These are phyloP conservation scores for Aleiodes leptofemur DNA, from an alignment of 2,888 invertebrate genomes.

Conservation along the genomic window DNA sequence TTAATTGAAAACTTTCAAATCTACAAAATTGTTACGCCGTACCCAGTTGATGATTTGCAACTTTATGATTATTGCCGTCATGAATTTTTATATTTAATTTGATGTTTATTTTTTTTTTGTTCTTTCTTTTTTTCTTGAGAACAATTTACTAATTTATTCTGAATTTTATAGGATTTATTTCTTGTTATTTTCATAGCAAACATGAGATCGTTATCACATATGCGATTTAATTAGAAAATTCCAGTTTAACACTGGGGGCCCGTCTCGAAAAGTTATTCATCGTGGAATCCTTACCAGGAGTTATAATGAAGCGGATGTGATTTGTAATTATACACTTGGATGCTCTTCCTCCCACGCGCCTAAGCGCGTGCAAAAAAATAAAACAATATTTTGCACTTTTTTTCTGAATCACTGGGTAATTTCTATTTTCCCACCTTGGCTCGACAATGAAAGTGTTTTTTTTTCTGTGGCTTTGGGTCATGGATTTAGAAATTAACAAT, in stretches of 20 bases:
- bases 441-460: constrained; percentile 47
- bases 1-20: constrained; percentile 49
- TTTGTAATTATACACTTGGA: constrained; percentile 22
- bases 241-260: background rate
- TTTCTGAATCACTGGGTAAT: constrained; percentile 22
- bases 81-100: background rate
- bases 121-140: background rate
- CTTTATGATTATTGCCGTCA: background rate
- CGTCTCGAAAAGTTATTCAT: constrained; percentile 3
- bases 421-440: constrained; percentile 25
- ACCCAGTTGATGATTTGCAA: constrained; percentile 27
- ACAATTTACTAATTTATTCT: background rate
- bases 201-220: constrained; percentile 3
- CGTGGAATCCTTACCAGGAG: constrained; percentile 8
- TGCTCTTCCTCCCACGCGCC: constrained; percentile 40
- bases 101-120: background rate
- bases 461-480: constrained; percentile 47
- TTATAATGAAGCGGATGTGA: constrained; percentile 22
- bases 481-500: constrained; percentile 45
- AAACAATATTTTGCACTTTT: constrained; percentile 1
- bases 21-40: constrained; percentile 28
- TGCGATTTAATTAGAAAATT: constrained; percentile 6
- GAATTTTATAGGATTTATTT: background rate
- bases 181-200: background rate
- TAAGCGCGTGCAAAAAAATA: constrained; percentile 21